These are phyloP conservation scores for Mythimna ferrago DNA, from an alignment of 2,888 invertebrate genomes.

Conservation along the genomic window DNA sequence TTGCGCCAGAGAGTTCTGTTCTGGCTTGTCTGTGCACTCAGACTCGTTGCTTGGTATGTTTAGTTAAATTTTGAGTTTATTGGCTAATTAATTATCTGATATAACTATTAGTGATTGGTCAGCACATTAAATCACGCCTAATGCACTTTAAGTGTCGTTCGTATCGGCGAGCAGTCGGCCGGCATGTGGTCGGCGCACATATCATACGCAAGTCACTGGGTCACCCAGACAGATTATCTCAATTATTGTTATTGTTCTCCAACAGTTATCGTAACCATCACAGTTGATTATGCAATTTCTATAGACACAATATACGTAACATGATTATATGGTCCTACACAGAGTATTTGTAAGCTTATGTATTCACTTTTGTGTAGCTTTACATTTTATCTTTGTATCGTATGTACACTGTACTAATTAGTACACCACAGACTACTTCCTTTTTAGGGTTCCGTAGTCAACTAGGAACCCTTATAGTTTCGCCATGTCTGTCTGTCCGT, in stretches of 20 bases:
- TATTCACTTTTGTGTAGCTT: too few species aligned
- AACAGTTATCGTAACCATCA: conserved; percentile 24
- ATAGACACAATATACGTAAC: neutral
- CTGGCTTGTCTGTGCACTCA: too few species aligned
- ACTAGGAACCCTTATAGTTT: too few species aligned
- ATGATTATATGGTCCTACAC: too few species aligned
- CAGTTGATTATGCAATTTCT: conserved; percentile 12
- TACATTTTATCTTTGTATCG: too few species aligned
- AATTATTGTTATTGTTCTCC: conserved; percentile 41
- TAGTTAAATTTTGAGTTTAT: conserved; percentile 11
- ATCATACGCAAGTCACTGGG: conserved; percentile 69
- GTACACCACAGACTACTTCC: too few species aligned
- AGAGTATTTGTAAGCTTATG: too few species aligned
- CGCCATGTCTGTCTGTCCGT: too few species aligned
- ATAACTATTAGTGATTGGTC: conserved; percentile 21
- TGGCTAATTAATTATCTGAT: conserved; percentile 15
- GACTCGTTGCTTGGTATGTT: too few species aligned
- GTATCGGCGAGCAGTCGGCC: conserved; percentile 31
- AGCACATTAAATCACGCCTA: conserved; percentile 38
- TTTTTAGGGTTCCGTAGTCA: too few species aligned
- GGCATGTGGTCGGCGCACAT: conserved; percentile 54
- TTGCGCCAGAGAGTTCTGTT: too few species aligned
- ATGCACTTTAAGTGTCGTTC: conserved; percentile 38
- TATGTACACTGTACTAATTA: too few species aligned
- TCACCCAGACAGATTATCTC: conserved; percentile 63